phyloP scores from a whole-genome alignment of 2,888 invertebrate genomes.

The Cerceris ruficornis region DNA sequence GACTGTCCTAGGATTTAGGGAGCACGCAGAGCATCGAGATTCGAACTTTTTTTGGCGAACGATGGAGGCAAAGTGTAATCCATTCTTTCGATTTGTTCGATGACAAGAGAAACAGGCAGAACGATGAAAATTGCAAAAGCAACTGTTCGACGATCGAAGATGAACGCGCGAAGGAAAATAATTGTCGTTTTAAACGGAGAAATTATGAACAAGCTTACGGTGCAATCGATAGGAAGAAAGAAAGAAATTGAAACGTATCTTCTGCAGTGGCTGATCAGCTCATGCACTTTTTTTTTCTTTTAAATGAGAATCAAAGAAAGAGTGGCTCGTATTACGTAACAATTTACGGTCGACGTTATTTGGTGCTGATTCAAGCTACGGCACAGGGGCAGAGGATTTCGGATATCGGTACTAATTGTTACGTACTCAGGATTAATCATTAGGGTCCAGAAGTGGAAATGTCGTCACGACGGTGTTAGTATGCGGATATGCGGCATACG shows the following conservation, averaged over 20 bases:
- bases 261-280: slow-evolving; percentile 11
- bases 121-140: background rate
- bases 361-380: slow-evolving; percentile 22
- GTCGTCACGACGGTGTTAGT: slow-evolving; percentile 54
- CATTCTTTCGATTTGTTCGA: no score
- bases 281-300: slow-evolving; percentile 19
- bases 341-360: slow-evolving; percentile 27
- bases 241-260: background rate
- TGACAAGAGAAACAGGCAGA: background rate
- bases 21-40: background rate
- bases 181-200: no score
- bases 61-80: no score
- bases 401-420: slow-evolving; percentile 45
- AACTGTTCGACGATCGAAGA: background rate
- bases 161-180: background rate
- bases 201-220: no score
- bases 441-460: slow-evolving; percentile 63
- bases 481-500: slow-evolving; percentile 31
- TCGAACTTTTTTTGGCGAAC: no score
- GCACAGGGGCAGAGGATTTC: background rate
- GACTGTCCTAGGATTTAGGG: background rate
- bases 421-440: slow-evolving; percentile 49
- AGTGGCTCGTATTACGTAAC: slow-evolving; percentile 30
- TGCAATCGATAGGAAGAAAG: no score
- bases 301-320: background rate